Conservation (phyloP, 2,888 invertebrate genomes). For the Ligdia adustata region DNA sequence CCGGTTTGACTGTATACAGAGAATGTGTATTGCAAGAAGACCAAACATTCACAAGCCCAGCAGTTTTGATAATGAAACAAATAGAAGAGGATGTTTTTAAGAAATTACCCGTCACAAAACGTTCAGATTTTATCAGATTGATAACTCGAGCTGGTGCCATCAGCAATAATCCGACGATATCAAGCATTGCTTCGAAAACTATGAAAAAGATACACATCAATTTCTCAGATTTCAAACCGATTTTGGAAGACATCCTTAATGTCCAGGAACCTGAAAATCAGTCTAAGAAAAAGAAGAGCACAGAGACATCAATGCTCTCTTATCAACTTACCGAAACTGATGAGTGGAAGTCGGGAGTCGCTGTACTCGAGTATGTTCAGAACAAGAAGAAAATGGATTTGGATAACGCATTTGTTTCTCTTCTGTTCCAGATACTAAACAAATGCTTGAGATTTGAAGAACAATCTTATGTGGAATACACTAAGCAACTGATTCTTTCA, state of each 20-base stretch:
- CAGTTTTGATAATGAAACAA: conserved; percentile 82
- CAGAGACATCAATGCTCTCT: conserved; percentile 75
- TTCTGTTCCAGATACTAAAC: conserved; percentile 91
- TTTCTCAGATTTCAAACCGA: conserved; percentile 83
- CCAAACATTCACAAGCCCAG: conserved; percentile 62
- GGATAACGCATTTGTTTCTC: conserved; percentile 86
- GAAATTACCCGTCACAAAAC: conserved; percentile 70
- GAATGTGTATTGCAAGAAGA: conserved; percentile 67
- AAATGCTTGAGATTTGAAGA: conserved; percentile 92
- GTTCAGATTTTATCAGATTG: conserved; percentile 75
- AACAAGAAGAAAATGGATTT: conserved; percentile 91
- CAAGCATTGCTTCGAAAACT: conserved; percentile 84
- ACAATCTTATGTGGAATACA: conserved; percentile 92
- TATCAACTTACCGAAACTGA: conserved; percentile 85
- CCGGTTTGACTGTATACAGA: conserved; percentile 80
- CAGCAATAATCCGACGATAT: conserved; percentile 84
- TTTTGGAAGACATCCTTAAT: conserved; percentile 85
- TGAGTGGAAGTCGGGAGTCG: conserved; percentile 91
- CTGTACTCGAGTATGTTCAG: conserved; percentile 93
- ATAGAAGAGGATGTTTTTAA: conserved; percentile 82
- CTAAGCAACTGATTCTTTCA: conserved; percentile 93
- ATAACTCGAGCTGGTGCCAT: conserved; percentile 83
- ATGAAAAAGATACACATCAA: conserved; percentile 88
- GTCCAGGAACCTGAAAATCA: conserved; percentile 65
- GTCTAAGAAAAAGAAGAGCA: conserved; percentile 70